Percentiles rank a stretch among this genome's conserved stretches.
These are phyloP conservation scores for Brassicogethes aeneus DNA, from an alignment of 2,888 invertebrate species.

Conservation along the genomic window DNA sequence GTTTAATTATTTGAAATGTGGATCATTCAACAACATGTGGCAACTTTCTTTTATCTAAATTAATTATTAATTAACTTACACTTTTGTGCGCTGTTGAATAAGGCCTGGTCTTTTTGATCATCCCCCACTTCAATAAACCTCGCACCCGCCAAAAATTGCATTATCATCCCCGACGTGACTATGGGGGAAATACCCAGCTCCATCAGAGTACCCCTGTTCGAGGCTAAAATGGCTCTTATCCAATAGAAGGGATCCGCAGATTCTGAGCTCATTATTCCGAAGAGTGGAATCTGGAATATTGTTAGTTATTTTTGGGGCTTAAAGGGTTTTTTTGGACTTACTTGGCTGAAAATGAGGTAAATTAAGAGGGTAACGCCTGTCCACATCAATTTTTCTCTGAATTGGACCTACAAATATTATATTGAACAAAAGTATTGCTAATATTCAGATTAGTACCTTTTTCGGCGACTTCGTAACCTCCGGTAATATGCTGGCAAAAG, in stretches of 20 bases:
- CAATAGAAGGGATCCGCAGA: constrained; percentile 99
- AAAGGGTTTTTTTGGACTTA: constrained; percentile 34
- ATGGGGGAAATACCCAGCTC: constrained; percentile 99
- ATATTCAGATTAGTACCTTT: constrained; percentile 58
- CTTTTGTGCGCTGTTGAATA: constrained; percentile 99
- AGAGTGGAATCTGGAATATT: constrained; percentile 77
- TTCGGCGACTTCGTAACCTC: constrained; percentile 99
- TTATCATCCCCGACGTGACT: constrained; percentile 97
- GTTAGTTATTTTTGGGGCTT: constrained; percentile 5
- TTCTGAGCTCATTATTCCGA: constrained; percentile 99
- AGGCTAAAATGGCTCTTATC: constrained; percentile 99
- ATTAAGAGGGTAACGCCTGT: constrained; percentile 99
- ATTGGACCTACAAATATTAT: constrained; percentile 92
- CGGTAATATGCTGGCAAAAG: constrained; percentile 99
- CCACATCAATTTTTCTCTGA: constrained; percentile 99
- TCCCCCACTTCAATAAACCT: constrained; percentile 99
- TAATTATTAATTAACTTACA: constrained; percentile 56
- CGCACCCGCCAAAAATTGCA: constrained; percentile 98
- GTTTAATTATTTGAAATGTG: too few species aligned
- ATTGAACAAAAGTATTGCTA: constrained; percentile 32
- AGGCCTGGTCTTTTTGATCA: constrained; percentile 97
- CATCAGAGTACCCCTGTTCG: constrained; percentile 99
- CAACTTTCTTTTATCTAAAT: too few species aligned
- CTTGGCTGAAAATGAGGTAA: constrained; percentile 99
- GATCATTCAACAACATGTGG: too few species aligned